These are phyloP conservation scores for Pachyrhynchus sulphureomaculatus DNA, from an alignment of 1,140 invertebrate genomes.

Conservation along the genomic window DNA sequence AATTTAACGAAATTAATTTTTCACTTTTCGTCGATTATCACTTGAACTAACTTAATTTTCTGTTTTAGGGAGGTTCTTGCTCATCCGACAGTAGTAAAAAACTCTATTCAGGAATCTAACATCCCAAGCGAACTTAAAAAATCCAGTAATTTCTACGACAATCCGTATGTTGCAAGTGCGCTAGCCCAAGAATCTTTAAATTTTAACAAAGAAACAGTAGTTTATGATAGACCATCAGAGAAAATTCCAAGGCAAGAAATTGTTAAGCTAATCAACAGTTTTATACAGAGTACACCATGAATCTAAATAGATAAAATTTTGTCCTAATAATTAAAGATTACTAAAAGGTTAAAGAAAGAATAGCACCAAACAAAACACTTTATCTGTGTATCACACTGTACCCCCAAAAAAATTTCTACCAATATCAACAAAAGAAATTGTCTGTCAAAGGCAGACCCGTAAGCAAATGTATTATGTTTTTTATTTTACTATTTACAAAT, in stretches of 20 bases:
- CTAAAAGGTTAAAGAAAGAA: too few relatives aligned
- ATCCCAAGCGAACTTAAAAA: conserved; percentile 65
- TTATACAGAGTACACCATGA: conserved; percentile 26
- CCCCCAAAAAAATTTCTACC: too few relatives aligned
- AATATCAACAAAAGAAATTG: too few relatives aligned
- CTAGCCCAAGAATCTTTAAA: conserved; percentile 77
- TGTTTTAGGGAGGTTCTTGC: conserved; percentile 31
- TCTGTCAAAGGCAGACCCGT: too few relatives aligned
- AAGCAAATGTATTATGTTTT: too few relatives aligned
- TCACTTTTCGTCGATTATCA: too few relatives aligned
- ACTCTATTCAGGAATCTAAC: conserved; percentile 59
- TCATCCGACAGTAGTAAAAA: conserved; percentile 62
- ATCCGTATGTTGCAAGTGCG: conserved; percentile 67
- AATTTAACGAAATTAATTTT: too few relatives aligned
- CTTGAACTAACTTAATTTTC: too few relatives aligned
- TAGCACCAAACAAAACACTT: too few relatives aligned
- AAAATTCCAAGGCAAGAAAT: conserved; percentile 75
- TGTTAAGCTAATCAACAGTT: conserved; percentile 61
- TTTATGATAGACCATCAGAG: conserved; percentile 72
- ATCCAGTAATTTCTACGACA: conserved; percentile 68
- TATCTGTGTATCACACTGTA: too few relatives aligned
- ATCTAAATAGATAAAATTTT: neutral
- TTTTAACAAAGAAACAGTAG: conserved; percentile 69
- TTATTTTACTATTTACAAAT: too few relatives aligned
- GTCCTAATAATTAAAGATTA: too few relatives aligned